Evolutionary conservation across 2,113 vertebrate species (phyloP).

Genomic region (Pavo muticus): DNA sequence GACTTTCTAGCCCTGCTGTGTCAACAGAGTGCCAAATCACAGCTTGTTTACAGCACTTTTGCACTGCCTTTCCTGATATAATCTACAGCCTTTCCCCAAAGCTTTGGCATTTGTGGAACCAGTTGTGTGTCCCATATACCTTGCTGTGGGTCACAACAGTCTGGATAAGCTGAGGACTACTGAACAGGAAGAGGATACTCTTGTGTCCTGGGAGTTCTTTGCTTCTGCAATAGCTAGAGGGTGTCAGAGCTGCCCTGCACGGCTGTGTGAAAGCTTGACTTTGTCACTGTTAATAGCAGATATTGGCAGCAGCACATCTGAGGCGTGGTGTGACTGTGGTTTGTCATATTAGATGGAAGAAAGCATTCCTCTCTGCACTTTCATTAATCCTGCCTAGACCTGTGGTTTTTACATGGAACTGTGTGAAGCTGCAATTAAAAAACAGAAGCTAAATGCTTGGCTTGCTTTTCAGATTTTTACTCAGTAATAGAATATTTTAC

Average conservation of each 20-base stretch:
- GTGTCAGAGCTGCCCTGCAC: not conserved
- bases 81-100: not conserved
- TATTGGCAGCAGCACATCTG: not conserved
- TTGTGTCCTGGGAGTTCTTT: not conserved
- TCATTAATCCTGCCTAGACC: not conserved
- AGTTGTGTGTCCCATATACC: not conserved
- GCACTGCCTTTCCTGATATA: not conserved
- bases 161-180: not conserved
- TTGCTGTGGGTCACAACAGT: not conserved
- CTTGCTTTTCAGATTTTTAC: slow-evolving; percentile 10
- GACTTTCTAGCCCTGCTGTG: not conserved
- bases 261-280: not conserved
- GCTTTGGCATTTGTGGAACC: not conserved
- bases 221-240: not conserved
- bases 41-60: not conserved
- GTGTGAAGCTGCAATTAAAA: slow-evolving; percentile 23
- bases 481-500: slow-evolving; percentile 62
- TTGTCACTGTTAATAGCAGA: not conserved
- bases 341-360: not conserved
- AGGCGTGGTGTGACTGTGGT: not conserved
- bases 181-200: not conserved
- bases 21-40: not conserved
- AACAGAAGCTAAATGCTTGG: not conserved
- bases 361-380: not conserved
- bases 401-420: not conserved